Conservation (phyloP, 2,113 vertebrate species). For the Phoenicopterus ruber region DNA sequence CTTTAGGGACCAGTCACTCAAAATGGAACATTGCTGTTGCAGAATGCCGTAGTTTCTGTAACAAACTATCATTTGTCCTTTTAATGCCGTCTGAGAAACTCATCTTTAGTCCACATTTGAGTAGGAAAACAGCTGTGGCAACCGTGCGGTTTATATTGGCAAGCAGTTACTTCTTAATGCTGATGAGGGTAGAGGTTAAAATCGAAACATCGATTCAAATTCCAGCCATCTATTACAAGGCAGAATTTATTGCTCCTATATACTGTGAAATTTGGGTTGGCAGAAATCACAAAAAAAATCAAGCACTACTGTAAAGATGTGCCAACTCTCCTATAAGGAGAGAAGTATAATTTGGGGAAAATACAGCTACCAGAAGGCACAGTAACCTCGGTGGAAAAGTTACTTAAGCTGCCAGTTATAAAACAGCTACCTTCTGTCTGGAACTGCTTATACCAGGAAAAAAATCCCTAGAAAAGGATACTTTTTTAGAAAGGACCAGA, state of each 20-base stretch:
- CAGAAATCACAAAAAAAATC: neutral
- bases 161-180: neutral
- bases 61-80: neutral
- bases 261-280: neutral
- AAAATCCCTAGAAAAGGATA: neutral
- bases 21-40: neutral
- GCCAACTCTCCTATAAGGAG: neutral
- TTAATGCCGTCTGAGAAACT: neutral
- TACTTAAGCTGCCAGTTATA: neutral
- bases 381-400: neutral
- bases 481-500: neutral
- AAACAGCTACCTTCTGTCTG: neutral
- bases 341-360: neutral
- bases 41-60: neutral
- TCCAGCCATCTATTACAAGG: neutral
- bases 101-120: neutral
- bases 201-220: neutral
- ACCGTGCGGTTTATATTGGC: neutral
- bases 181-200: neutral
- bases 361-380: neutral
- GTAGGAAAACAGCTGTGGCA: constrained; percentile 11
- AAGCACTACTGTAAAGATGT: neutral
- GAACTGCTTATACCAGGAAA: neutral
- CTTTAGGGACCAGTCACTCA: neutral
- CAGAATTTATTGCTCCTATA: neutral